Evolutionary conservation across 1,140 invertebrate genomes (phyloP).

Genomic region (Mizuhopecten yessoensis): DNA sequence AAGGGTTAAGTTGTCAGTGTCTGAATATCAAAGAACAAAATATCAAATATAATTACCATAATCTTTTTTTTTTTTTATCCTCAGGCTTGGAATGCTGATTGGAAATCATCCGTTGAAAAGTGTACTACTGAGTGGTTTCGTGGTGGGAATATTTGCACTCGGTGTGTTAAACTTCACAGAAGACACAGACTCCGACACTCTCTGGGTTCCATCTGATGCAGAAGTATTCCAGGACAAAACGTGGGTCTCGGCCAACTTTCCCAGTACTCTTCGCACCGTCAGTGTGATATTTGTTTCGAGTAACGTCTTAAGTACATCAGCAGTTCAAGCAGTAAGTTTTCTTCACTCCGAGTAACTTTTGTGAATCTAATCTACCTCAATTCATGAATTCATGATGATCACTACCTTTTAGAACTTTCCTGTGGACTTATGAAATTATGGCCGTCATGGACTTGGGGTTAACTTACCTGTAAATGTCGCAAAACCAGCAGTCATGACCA

Average conservation of each 20-base stretch:
- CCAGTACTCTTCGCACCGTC: slow-evolving; percentile 56
- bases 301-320: slow-evolving; percentile 59
- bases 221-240: slow-evolving; percentile 57
- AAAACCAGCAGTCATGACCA: too few species aligned
- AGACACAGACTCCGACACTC: slow-evolving; percentile 58
- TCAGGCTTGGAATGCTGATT: slow-evolving; percentile 65
- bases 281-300: slow-evolving; percentile 58
- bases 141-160: slow-evolving; percentile 57
- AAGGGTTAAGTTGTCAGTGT: too few species aligned
- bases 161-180: slow-evolving; percentile 65
- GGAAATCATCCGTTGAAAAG: slow-evolving; percentile 62
- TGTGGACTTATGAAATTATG: too few species aligned
- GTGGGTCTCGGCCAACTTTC: slow-evolving; percentile 58
- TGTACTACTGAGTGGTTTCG: slow-evolving; percentile 51
- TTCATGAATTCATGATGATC: too few species aligned
- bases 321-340: slow-evolving; percentile 58
- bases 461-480: too few species aligned
- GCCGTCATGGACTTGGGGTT: too few species aligned
- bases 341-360: too few species aligned
- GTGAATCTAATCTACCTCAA: too few species aligned
- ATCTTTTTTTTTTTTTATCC: slow-evolving; percentile 11
- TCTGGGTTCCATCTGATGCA: slow-evolving; percentile 67
- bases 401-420: too few species aligned
- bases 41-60: too few species aligned
- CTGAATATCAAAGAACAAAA: too few species aligned